These are phyloP conservation scores for Bombus terrestris DNA, from an alignment of 1,140 invertebrate genomes.

Conservation along the genomic window DNA sequence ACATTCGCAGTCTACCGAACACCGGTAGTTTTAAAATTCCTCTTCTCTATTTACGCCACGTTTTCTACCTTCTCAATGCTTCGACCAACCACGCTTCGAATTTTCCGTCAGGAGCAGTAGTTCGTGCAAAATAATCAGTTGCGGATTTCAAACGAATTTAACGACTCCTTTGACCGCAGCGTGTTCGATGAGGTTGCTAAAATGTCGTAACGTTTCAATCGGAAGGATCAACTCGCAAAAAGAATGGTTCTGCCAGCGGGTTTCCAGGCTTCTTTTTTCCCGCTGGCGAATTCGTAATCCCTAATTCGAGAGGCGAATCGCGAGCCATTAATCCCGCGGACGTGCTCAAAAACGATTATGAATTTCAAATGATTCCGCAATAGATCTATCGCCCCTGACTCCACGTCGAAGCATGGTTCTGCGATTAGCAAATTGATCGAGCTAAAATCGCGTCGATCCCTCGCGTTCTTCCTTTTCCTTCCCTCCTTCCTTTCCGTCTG, in stretches of 20 bases:
- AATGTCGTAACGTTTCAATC: not conserved
- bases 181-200: not conserved
- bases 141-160: not conserved
- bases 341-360: constrained; percentile 5
- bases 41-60: not conserved
- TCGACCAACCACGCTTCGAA: not conserved
- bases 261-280: no score
- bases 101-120: not conserved
- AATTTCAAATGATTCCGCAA: constrained; percentile 7
- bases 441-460: not conserved
- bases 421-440: not conserved
- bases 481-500: no score
- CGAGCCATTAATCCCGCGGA: not conserved
- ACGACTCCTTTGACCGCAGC: not conserved
- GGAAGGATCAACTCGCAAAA: not conserved
- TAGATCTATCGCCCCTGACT: not conserved
- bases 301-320: not conserved
- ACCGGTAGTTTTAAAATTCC: not conserved
- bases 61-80: not conserved
- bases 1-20: not conserved
- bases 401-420: not conserved
- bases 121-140: not conserved
- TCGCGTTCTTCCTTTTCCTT: not conserved
- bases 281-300: not conserved
- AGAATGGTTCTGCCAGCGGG: not conserved